A percentile compares a stretch with the other conserved stretches of the same genome.
These are phyloP conservation scores for Channa argus DNA, from an alignment of 2,113 vertebrate species.

Conservation along the genomic window DNA sequence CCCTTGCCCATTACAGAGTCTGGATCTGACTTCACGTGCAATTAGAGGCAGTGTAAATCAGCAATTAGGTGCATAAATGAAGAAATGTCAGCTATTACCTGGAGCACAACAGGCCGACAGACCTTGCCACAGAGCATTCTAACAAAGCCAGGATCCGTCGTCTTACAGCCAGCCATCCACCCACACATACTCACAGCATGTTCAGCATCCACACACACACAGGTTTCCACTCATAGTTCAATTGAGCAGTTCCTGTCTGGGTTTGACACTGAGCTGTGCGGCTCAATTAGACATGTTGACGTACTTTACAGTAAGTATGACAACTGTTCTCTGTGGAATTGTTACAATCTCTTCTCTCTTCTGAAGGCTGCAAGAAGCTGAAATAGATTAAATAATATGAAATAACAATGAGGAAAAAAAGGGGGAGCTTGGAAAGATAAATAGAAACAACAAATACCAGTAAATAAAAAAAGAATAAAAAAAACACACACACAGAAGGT, in stretches of 20 bases:
- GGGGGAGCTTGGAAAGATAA: background rate
- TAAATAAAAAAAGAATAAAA: background rate
- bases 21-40: conserved; percentile 65
- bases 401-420: background rate
- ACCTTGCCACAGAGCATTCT: conserved; percentile 53
- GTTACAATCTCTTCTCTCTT: conserved; percentile 2
- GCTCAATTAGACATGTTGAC: conserved; percentile 73
- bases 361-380: background rate
- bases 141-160: conserved; percentile 41
- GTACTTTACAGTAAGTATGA: conserved; percentile 61
- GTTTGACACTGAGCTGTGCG: conserved; percentile 52
- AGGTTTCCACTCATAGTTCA: conserved; percentile 38
- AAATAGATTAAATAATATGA: conserved; percentile 15
- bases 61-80: conserved; percentile 79
- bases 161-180: conserved; percentile 35
- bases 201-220: conserved; percentile 6
- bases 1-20: conserved; percentile 65
- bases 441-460: background rate
- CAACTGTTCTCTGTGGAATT: conserved; percentile 39
- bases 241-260: conserved; percentile 47
- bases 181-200: conserved; percentile 7
- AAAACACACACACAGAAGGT: background rate
- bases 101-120: conserved; percentile 57
- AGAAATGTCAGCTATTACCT: conserved; percentile 79
- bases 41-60: conserved; percentile 76